phyloP scores from a whole-genome alignment of 2,797 vertebrate genomes.

The Falco novaeseelandiae region DNA sequence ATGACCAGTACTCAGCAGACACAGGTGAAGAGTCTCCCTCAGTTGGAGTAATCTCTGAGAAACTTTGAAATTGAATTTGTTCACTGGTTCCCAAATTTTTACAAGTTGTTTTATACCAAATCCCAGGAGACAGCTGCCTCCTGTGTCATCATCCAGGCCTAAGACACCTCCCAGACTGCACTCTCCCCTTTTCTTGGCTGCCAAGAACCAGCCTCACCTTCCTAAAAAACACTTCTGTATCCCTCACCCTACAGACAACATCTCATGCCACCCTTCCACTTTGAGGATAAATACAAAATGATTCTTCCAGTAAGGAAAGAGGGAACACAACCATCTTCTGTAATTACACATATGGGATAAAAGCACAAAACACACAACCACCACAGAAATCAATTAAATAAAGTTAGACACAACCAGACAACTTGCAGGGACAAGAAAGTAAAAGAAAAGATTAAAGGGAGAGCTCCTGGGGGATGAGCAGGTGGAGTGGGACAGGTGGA shows the following conservation, averaged over 20 bases:
- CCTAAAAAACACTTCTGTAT: neutral
- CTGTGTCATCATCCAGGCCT: accelerated
- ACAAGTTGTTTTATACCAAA: neutral
- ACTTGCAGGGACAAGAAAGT: neutral
- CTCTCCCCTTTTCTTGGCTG: neutral
- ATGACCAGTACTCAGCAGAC: neutral
- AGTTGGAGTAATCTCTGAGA: neutral
- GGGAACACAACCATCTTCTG: neutral
- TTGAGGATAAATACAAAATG: neutral
- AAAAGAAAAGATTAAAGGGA: neutral
- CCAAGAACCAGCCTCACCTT: neutral
- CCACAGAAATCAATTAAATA: neutral
- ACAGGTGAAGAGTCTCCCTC: neutral
- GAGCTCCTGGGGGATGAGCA: neutral
- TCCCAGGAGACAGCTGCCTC: neutral
- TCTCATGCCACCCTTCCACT: neutral
- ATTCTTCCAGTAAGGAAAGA: neutral
- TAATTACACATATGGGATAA: neutral
- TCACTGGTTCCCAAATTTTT: neutral
- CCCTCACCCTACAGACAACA: neutral
- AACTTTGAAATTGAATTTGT: neutral
- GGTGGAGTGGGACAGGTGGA: neutral
- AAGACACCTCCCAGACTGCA: neutral
- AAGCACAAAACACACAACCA: neutral
- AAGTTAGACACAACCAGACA: neutral